These are phyloP conservation scores for Phalacrocorax carbo DNA, from an alignment of 2,113 vertebrate species.

Conservation along the genomic window DNA sequence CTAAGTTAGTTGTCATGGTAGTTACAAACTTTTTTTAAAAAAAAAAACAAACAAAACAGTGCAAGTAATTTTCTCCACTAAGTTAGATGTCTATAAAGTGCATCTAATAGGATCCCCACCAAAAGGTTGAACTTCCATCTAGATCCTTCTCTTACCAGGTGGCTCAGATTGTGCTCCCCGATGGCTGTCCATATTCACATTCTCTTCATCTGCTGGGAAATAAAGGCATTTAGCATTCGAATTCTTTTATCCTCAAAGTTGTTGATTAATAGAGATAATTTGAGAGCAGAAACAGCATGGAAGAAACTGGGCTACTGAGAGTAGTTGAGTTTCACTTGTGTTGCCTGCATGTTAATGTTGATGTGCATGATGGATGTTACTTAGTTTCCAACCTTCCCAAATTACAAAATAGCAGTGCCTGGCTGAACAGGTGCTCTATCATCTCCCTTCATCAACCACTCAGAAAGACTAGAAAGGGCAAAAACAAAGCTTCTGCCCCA, in stretches of 20 bases:
- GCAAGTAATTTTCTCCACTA: background rate
- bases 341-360: background rate
- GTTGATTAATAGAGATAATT: background rate
- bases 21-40: background rate
- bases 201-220: constrained; percentile 70
- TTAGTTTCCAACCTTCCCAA: background rate
- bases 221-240: background rate
- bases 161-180: constrained; percentile 49
- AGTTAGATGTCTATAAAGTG: background rate
- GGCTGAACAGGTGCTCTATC: background rate
- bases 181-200: constrained; percentile 67
- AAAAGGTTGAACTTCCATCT: background rate
- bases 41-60: background rate
- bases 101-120: background rate
- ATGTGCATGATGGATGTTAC: background rate
- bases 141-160: constrained; percentile 63
- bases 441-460: background rate
- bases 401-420: background rate
- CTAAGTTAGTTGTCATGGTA: background rate
- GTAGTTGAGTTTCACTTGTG: background rate
- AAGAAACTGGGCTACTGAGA: background rate
- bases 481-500: background rate
- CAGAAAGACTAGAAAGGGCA: background rate
- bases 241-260: background rate
- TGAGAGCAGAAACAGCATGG: background rate